Conservation (phyloP, 2,888 invertebrate species). For the Rambutsinella grinnellia region DNA sequence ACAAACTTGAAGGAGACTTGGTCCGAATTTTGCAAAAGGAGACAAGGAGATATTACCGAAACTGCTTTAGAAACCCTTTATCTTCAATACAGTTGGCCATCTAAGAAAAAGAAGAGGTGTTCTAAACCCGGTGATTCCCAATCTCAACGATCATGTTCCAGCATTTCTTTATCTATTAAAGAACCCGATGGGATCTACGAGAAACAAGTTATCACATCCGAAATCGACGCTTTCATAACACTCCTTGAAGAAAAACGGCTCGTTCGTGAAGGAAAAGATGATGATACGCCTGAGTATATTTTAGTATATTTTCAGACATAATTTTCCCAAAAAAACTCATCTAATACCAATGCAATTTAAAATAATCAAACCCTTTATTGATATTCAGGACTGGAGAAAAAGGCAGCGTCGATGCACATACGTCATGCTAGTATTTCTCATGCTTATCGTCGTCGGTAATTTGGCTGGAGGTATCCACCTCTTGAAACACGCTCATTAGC, state of each 20-base stretch:
- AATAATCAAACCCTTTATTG: too few relatives aligned
- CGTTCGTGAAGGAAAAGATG: not conserved
- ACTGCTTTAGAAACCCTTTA: too few relatives aligned
- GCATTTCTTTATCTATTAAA: not conserved
- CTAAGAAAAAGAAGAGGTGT: too few relatives aligned
- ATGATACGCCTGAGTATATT: not conserved
- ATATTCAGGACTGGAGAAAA: not conserved
- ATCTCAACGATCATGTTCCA: too few relatives aligned
- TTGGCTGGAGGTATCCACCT: not conserved
- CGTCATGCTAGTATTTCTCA: not conserved
- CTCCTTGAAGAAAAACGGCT: not conserved
- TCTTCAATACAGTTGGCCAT: too few relatives aligned
- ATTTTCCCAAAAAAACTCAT: not conserved
- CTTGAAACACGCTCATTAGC: too few relatives aligned
- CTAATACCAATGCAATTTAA: too few relatives aligned
- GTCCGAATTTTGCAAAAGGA: not conserved
- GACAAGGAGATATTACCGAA: too few relatives aligned
- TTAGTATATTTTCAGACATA: not conserved
- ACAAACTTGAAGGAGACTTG: not conserved
- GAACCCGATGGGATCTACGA: not conserved
- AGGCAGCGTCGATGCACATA: not conserved
- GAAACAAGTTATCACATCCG: slow-evolving; percentile 7
- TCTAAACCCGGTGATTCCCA: too few relatives aligned
- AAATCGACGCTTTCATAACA: slow-evolving; percentile 24
- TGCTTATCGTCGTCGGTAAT: not conserved